Conservation (phyloP, 2,888 invertebrate genomes). For the Oscheius sp. region DNA sequence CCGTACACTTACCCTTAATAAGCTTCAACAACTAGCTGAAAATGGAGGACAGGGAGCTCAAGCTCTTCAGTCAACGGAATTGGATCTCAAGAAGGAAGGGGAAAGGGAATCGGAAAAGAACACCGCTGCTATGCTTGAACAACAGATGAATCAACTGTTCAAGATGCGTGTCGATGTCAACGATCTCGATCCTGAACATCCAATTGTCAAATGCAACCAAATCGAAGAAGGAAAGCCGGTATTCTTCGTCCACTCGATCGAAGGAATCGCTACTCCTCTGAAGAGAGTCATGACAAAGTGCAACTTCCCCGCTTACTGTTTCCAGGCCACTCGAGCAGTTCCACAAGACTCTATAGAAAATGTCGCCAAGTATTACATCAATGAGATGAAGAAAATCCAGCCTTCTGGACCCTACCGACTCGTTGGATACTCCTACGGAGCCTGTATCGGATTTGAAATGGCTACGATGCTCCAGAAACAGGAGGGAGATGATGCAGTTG, state of each 20-base stretch:
- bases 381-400: slow-evolving; percentile 80
- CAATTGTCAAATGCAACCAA: slow-evolving; percentile 66
- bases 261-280: slow-evolving; percentile 77
- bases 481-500: slow-evolving; percentile 67
- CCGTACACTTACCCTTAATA: slow-evolving; percentile 79
- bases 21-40: slow-evolving; percentile 76
- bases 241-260: slow-evolving; percentile 83
- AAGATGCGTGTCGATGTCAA: slow-evolving; percentile 73
- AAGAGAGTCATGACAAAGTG: slow-evolving; percentile 78
- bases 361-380: slow-evolving; percentile 68
- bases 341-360: slow-evolving; percentile 68
- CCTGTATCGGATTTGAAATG: slow-evolving; percentile 93
- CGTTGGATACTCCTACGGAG: slow-evolving; percentile 94
- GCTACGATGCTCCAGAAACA: slow-evolving; percentile 81
- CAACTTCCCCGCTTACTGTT: slow-evolving; percentile 69
- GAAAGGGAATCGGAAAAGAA: slow-evolving; percentile 66
- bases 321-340: slow-evolving; percentile 68
- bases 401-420: slow-evolving; percentile 85
- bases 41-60: slow-evolving; percentile 62
- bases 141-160: slow-evolving; percentile 70
- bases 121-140: slow-evolving; percentile 66
- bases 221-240: slow-evolving; percentile 63
- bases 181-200: slow-evolving; percentile 72
- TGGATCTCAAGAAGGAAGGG: slow-evolving; percentile 62
- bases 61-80: slow-evolving; percentile 62